Percentiles rank a stretch among this genome's conserved stretches.
Conservation (phyloP, 2,888 invertebrate species). For the Ischnura elegans region DNA sequence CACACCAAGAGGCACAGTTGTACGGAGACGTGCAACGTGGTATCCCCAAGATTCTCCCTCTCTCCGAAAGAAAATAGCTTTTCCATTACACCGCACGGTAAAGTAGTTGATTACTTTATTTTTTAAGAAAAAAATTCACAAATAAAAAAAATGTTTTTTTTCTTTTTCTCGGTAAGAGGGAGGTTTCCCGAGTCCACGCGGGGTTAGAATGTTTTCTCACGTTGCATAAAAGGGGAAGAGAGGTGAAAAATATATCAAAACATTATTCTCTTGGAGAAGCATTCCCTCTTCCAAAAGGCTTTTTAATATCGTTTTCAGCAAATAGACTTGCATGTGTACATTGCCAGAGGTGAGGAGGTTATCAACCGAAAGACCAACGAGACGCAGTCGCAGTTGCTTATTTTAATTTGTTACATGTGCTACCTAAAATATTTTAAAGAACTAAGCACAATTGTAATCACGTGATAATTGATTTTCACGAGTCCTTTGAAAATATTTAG, state of each 20-base stretch:
- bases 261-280: neutral
- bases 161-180: no score
- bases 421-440: no score
- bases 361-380: no score
- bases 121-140: neutral
- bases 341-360: no score
- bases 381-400: no score
- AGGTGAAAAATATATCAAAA: neutral
- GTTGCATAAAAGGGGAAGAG: neutral
- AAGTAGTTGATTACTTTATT: slow-evolving; percentile 48
- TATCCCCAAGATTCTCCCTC: no score
- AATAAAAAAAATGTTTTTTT: no score
- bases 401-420: no score
- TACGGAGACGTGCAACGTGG: neutral
- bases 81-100: slow-evolving; percentile 59
- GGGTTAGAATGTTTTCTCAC: neutral
- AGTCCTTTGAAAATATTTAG: no score
- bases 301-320: neutral
- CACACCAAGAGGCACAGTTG: neutral
- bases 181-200: neutral
- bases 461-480: no score
- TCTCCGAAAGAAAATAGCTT: slow-evolving; percentile 52
- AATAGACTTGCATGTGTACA: neutral
- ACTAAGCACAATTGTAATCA: no score
- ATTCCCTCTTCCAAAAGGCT: neutral